Evolutionary conservation across 1,140 invertebrate genomes (phyloP).

Genomic region (Trichomalopsis sarcophagae): DNA sequence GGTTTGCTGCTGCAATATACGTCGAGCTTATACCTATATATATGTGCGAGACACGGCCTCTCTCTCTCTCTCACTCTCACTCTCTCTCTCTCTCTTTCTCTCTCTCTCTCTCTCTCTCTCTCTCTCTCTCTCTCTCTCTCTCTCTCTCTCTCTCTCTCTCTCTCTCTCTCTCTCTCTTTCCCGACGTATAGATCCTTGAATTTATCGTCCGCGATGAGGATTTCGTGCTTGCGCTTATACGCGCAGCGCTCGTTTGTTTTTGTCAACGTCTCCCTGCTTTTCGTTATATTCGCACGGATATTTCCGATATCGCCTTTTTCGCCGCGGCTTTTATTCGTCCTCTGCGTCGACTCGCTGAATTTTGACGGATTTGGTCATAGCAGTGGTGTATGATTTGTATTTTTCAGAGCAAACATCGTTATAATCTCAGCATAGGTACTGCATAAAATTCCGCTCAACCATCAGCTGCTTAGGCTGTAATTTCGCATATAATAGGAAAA

Average conservation of each 20-base stretch:
- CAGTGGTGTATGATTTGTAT: background rate
- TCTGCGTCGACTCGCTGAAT: background rate
- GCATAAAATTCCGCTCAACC: background rate
- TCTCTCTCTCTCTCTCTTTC: background rate
- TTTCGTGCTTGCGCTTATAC: conserved; percentile 29
- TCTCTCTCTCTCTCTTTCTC: background rate
- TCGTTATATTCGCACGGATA: conserved; percentile 16
- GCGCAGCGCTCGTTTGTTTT: conserved; percentile 29
- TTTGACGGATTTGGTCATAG: background rate
- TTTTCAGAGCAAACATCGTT: background rate
- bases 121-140: background rate
- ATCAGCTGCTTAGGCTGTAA: background rate
- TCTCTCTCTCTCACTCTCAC: too few species aligned
- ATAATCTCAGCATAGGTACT: background rate
- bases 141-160: background rate
- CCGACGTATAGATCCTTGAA: conserved; percentile 35
- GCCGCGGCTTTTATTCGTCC: background rate
- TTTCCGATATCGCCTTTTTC: conserved; percentile 4
- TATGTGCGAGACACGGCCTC: conserved; percentile 1
- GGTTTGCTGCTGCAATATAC: background rate
- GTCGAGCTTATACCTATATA: background rate
- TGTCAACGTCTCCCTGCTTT: conserved; percentile 19
- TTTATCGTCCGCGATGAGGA: conserved; percentile 40
- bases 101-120: background rate
- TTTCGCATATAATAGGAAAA: background rate